Base-by-base conservation (phyloP, 2,113 vertebrate genomes). In the Cygnus buccinator region DNA sequence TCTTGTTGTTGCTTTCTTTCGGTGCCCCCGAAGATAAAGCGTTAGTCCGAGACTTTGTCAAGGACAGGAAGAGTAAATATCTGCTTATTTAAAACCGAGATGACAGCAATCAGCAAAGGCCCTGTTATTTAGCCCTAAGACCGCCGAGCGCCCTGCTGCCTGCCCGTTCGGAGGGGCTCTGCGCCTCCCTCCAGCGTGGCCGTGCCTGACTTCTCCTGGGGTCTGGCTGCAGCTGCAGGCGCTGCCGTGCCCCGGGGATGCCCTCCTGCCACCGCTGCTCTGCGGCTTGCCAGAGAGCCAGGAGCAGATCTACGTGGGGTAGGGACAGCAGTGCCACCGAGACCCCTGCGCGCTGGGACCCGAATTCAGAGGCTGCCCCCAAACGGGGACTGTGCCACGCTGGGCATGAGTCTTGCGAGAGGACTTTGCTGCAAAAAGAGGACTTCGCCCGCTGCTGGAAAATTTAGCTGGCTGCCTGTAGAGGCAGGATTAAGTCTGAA, bases 401-500 rank as follows among this genome's bases (percentile, higher is more conserved):
- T 1, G 10, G 23, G 8, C 33, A 3, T 0, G 6, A 23, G n/a
- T 43, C n/a, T 44, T 41, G 35, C 57, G 37, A 13, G 62, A 73
- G 75, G 59, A 15, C 43, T 70, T 35, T 6, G 11, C 39, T 62
- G 0, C 13, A 58, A 31, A 35, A 22, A 35, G 58, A 57, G 52
- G 57, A 26, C 70, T 79, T 76, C 26, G 25, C n/a, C 35, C 29
- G 10, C 77, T 89, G 73, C 76, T 93, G 83, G 65, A 63, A 39
- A 28, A 39, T 48, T 25, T 9, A 79, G 52, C 17, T 89, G 86
- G 66, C 90, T 96, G 93, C 31, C 84, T 77, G 43, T 15, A 67
- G 70, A 65, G 77, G 73, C 81, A 87, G 90, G 86, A 84, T 84
- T 75, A 81, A 76, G 54, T 41, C 92, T 73, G 88, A 87, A 86